phyloP scores from a whole-genome alignment of 2,888 invertebrate species.

The Eudemis profundana region DNA sequence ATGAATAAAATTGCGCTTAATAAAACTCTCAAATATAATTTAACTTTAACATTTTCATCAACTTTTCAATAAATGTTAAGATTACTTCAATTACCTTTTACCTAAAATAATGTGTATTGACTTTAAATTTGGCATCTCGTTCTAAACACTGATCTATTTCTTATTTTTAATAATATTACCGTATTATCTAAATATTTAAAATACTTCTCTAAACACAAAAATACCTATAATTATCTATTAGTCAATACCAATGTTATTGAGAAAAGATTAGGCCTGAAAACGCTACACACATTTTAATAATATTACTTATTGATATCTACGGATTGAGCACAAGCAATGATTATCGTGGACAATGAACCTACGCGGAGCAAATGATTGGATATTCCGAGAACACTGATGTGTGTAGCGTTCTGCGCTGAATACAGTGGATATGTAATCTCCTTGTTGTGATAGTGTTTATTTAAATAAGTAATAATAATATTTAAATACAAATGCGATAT shows the following conservation, averaged over 20 bases:
- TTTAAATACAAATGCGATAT: slow-evolving; percentile 74
- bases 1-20: slow-evolving; percentile 85
- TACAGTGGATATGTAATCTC: slow-evolving; percentile 81
- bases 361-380: slow-evolving; percentile 48
- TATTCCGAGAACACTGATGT: slow-evolving; percentile 53
- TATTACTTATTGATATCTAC: slow-evolving; percentile 52
- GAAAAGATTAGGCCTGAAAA: slow-evolving; percentile 80
- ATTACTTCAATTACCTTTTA: slow-evolving; percentile 84
- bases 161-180: slow-evolving; percentile 74
- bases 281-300: slow-evolving; percentile 71
- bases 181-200: slow-evolving; percentile 84
- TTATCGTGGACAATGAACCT: slow-evolving; percentile 45
- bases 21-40: slow-evolving; percentile 86
- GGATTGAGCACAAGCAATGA: slow-evolving; percentile 65
- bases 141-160: slow-evolving; percentile 84
- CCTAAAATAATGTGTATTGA: slow-evolving; percentile 88
- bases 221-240: slow-evolving; percentile 83
- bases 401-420: slow-evolving; percentile 77
- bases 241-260: slow-evolving; percentile 81
- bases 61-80: slow-evolving; percentile 84
- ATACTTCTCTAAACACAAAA: slow-evolving; percentile 85
- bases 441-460: slow-evolving; percentile 70
- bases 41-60: slow-evolving; percentile 84
- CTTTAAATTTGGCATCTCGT: slow-evolving; percentile 88
- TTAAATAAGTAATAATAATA: slow-evolving; percentile 58